These are phyloP conservation scores for Halictus ligatus DNA, from an alignment of 2,888 invertebrate species.

Conservation along the genomic window DNA sequence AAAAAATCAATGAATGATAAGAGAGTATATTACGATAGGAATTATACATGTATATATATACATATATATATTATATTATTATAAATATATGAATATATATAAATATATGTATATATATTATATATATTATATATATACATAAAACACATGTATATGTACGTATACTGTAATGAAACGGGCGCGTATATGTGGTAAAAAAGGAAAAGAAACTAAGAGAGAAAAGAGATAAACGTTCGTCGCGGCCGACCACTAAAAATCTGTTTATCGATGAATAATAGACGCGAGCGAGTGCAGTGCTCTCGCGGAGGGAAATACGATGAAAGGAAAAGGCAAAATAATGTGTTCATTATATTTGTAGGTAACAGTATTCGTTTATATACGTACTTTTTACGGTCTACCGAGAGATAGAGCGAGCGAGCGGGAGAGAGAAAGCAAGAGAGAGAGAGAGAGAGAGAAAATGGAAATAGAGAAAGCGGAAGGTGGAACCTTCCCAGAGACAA, in stretches of 20 bases:
- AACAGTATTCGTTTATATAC: conserved; percentile 81
- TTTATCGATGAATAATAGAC: conserved; percentile 22
- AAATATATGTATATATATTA: background rate
- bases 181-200: background rate
- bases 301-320: conserved; percentile 11
- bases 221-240: conserved; percentile 26
- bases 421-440: conserved; percentile 19
- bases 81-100: background rate
- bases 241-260: conserved; percentile 38
- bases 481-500: conserved; percentile 17
- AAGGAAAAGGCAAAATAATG: conserved; percentile 74
- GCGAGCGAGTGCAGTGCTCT: conserved; percentile 40
- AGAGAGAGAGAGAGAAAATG: conserved; percentile 6
- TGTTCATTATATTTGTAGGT: conserved; percentile 81
- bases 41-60: background rate
- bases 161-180: conserved; percentile 30
- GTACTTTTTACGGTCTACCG: conserved; percentile 66
- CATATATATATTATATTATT: background rate
- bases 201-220: background rate
- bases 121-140: conserved; percentile 21
- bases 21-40: background rate
- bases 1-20: conserved; percentile 17
- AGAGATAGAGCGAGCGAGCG: conserved; percentile 42
- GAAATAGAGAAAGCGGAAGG: background rate
- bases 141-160: conserved; percentile 28